A percentile compares a stretch with the other conserved stretches of the same genome.
Conservation (phyloP, 2,113 vertebrate genomes). For the Hystrix brachyura region DNA sequence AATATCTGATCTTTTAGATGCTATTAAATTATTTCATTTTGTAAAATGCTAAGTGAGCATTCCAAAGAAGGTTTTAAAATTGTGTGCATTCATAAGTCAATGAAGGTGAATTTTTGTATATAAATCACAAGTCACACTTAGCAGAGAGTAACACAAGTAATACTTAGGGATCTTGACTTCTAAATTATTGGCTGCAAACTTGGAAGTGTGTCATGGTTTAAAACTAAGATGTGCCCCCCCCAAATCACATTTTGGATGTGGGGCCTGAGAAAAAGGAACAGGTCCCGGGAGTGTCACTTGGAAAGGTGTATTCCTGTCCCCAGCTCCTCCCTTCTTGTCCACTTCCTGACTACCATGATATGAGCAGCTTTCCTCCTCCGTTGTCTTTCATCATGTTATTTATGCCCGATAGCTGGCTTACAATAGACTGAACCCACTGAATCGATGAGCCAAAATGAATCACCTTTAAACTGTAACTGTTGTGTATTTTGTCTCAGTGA, state of each 20-base stretch:
- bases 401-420: not conserved
- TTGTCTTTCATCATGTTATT: not conserved
- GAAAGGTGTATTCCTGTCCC: not conserved
- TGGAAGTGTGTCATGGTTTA: not conserved
- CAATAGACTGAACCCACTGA: not conserved
- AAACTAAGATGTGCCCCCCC: not conserved
- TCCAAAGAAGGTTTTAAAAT: not conserved
- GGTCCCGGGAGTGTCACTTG: not conserved
- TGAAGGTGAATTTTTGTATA: not conserved
- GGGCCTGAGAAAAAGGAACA: not conserved
- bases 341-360: not conserved
- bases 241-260: not conserved
- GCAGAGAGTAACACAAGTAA: not conserved
- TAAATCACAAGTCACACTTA: not conserved
- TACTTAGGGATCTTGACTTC: not conserved
- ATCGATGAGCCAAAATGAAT: not conserved
- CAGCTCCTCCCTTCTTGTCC: not conserved
- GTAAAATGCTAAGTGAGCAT: slow-evolving; percentile 16
- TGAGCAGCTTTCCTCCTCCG: not conserved
- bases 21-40: not conserved
- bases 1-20: slow-evolving; percentile 17
- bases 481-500: not conserved
- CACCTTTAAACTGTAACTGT: not conserved
- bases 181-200: not conserved
- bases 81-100: not conserved